Conservation (phyloP, 2,888 invertebrate species). For the Onthophagus sagittarius region DNA sequence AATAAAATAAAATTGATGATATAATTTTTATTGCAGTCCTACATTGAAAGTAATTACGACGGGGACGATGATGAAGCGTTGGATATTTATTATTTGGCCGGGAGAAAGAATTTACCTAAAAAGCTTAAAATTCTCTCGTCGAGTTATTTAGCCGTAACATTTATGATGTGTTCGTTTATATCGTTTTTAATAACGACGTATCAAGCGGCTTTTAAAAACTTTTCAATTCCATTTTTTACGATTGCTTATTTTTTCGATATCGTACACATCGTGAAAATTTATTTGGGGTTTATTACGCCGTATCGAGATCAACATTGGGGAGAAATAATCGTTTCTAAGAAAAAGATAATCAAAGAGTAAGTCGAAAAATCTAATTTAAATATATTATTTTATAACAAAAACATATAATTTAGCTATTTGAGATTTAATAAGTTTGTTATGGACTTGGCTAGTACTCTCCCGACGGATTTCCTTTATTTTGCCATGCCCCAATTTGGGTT, state of each 20-base stretch:
- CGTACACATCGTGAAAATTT: conserved; percentile 27
- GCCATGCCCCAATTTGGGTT: conserved; percentile 13
- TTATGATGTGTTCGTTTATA: conserved; percentile 24
- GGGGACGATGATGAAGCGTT: neutral
- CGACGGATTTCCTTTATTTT: conserved; percentile 25
- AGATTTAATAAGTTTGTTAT: conserved; percentile 23
- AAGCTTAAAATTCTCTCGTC: conserved; percentile 17
- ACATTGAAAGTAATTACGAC: conserved; percentile 16
- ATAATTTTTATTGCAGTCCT: conserved; percentile 16
- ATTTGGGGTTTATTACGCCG: conserved; percentile 27
- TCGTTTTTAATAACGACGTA: conserved; percentile 25
- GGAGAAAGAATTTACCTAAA: conserved; percentile 11
- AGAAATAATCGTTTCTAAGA: conserved; percentile 19
- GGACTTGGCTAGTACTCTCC: conserved; percentile 24
- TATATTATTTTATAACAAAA: neutral
- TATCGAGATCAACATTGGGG: conserved; percentile 22
- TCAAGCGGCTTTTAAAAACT: conserved; percentile 27
- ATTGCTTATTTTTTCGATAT: conserved; percentile 27
- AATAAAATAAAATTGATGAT: neutral
- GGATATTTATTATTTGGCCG: neutral
- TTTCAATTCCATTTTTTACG: conserved; percentile 15
- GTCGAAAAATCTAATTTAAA: neutral
- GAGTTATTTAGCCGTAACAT: conserved; percentile 16
- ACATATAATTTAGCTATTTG: conserved; percentile 23
- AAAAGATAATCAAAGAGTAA: conserved; percentile 23